Base-by-base conservation (phyloP, 2,888 invertebrate species). In the Hyalella azteca region DNA sequence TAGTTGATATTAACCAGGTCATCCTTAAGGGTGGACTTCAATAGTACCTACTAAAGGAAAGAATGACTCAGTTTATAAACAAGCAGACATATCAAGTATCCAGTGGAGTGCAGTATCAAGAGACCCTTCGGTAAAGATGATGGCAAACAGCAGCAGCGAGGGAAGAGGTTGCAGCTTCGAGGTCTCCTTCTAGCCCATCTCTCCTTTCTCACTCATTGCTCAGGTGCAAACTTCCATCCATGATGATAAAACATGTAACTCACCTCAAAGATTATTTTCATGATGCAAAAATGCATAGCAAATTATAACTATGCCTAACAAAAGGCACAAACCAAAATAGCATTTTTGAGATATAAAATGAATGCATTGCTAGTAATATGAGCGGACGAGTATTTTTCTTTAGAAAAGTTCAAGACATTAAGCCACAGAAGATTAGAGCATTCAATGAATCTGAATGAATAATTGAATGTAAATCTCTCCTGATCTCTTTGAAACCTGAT, bases 21-120 rank as follows among this genome's bases (percentile, higher is more conserved):
- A 36, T 66, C 66, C 66, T 66, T 66, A 19, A n/a, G 22, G 32
- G 66, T 22, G 29, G 19, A 36, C 66, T 36, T 36, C 66, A 36
- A 36, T 66, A 66, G 66, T 66, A 66, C 66, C 66, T 66, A 66
- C 66, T 66, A 66, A 66, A 66, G 66, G 66, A 66, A 66, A 66
- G 66, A 66, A 66, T n/a, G 66, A 11, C 59, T 59, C 59, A 59
- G 66, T 66, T 66, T 66, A 66, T 36, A 66, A 66, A 66, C 66
- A 66, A 36, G 66, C 32, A 66, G 66, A 36, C 36, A 66, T 36
- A 66, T 1, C 59, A 66, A 66, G 66, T 36, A 9, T 66, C 66
- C 66, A 66, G 36, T 66, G 66, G 36, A 36, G 66, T n/a, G 66
- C 5, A 36, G 36, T 36, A 36, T 29, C 66, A 66, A n/a, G 54